These are phyloP conservation scores for Holotrichia oblita DNA, from an alignment of 1,140 invertebrate species.

Conservation along the genomic window DNA sequence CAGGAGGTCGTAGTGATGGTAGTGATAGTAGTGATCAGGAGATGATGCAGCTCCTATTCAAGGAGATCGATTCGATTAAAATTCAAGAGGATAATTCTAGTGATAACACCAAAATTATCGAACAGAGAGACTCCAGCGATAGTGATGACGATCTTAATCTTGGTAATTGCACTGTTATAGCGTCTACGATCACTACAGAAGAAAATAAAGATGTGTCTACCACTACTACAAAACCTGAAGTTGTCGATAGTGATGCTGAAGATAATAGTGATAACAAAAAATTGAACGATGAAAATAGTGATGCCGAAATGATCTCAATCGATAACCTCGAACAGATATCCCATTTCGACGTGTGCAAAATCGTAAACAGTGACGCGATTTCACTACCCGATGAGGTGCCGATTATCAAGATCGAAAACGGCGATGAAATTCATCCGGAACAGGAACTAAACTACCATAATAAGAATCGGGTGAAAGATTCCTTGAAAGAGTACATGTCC, in stretches of 20 bases:
- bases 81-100: too few relatives aligned
- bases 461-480: not conserved
- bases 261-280: too few relatives aligned
- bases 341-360: not conserved
- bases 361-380: not conserved
- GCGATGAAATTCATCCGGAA: not conserved
- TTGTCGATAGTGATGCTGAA: not conserved
- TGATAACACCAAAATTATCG: too few relatives aligned
- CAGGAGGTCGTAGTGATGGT: slow-evolving; percentile 44
- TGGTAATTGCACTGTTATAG: too few relatives aligned
- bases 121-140: too few relatives aligned
- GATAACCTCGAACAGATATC: not conserved
- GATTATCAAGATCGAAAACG: not conserved
- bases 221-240: not conserved
- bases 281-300: not conserved
- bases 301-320: not conserved
- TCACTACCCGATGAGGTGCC: not conserved
- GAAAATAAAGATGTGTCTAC: too few relatives aligned
- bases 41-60: too few relatives aligned
- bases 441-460: not conserved
- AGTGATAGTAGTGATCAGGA: too few relatives aligned
- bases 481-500: slow-evolving; percentile 45
- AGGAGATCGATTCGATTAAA: too few relatives aligned
- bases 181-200: too few relatives aligned
- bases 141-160: too few relatives aligned